phyloP scores from a whole-genome alignment of 2,888 invertebrate genomes.

The Agapetus fuscipes region DNA sequence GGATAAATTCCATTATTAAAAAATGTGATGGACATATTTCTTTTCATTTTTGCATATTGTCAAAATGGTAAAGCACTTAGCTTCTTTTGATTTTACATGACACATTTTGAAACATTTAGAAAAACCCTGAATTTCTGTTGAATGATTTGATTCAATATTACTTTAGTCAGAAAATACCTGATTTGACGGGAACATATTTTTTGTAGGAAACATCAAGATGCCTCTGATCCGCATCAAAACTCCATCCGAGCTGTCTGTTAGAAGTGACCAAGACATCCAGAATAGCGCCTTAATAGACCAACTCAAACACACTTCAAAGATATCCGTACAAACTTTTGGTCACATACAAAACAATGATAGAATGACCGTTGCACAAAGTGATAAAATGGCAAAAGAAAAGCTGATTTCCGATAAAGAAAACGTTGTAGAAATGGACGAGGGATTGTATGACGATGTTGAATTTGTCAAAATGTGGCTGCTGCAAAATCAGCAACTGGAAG shows the following conservation, averaged over 20 bases:
- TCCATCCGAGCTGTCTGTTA: conserved; percentile 6
- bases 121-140: too few relatives aligned
- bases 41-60: too few relatives aligned
- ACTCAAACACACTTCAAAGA: conserved; percentile 9
- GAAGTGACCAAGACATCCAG: too few relatives aligned
- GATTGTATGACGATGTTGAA: conserved; percentile 32
- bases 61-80: too few relatives aligned
- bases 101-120: too few relatives aligned
- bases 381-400: conserved; percentile 1
- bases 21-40: too few relatives aligned
- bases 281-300: conserved; percentile 3
- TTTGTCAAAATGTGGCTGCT: conserved; percentile 43
- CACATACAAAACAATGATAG: not conserved
- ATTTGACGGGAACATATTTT: not conserved
- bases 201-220: not conserved
- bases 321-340: conserved; percentile 10
- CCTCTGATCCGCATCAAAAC: conserved; percentile 6
- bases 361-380: too few relatives aligned
- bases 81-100: too few relatives aligned
- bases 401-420: not conserved
- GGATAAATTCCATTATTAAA: too few relatives aligned
- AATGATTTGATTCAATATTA: too few relatives aligned
- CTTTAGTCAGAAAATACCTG: too few relatives aligned
- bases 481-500: conserved; percentile 42
- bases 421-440: conserved; percentile 10